These are phyloP conservation scores for Acronicta leporina DNA, from an alignment of 2,888 invertebrate genomes.

Conservation along the genomic window DNA sequence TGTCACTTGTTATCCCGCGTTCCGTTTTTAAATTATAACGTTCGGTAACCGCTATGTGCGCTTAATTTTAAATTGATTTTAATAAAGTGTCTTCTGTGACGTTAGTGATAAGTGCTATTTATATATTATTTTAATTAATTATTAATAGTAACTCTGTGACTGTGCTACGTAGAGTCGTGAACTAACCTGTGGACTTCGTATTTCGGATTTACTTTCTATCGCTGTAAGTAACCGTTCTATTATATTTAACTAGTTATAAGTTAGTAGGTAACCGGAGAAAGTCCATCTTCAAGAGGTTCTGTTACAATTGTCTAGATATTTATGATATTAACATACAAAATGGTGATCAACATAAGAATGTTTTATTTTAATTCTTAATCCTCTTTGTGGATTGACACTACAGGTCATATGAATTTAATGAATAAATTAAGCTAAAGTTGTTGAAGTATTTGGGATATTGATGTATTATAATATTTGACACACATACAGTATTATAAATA, in stretches of 20 bases:
- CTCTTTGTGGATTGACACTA: slow-evolving; percentile 45
- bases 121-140: slow-evolving; percentile 57
- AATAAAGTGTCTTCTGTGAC: slow-evolving; percentile 61
- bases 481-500: slow-evolving; percentile 6
- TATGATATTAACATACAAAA: slow-evolving; percentile 53
- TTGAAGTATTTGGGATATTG: slow-evolving; percentile 33
- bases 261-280: slow-evolving; percentile 74
- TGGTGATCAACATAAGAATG: slow-evolving; percentile 22
- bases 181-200: slow-evolving; percentile 76
- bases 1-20: slow-evolving; percentile 75
- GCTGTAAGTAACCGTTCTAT: slow-evolving; percentile 86
- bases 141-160: slow-evolving; percentile 74
- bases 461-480: slow-evolving; percentile 34
- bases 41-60: slow-evolving; percentile 69
- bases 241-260: slow-evolving; percentile 72
- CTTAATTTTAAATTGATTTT: slow-evolving; percentile 59
- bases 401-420: slow-evolving; percentile 51
- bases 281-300: slow-evolving; percentile 62
- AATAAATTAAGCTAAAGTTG: slow-evolving; percentile 48
- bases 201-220: slow-evolving; percentile 89
- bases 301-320: slow-evolving; percentile 54
- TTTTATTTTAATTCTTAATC: slow-evolving; percentile 30
- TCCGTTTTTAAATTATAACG: slow-evolving; percentile 81
- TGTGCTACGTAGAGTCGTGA: slow-evolving; percentile 78
- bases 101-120: slow-evolving; percentile 60